Base-by-base conservation (phyloP, 2,888 invertebrate species). In the Drosophila kokeensis region DNA sequence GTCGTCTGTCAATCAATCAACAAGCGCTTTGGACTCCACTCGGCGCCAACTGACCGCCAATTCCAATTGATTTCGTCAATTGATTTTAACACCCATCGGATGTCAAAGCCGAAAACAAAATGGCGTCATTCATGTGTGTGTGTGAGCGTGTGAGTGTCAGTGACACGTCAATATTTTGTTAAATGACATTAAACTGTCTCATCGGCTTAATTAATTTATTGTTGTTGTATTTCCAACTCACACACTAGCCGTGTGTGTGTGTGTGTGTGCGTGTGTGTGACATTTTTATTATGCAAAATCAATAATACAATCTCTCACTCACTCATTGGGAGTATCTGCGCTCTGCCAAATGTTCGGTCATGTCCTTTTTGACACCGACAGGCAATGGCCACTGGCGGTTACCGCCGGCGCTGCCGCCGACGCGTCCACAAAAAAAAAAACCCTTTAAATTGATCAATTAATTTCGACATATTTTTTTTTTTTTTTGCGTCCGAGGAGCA, bases 121-220 rank as follows among this genome's bases (percentile, higher is more conserved):
- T 85, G 85, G 85, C 85, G 88, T 70, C 75, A 71, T 63, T 67
- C 67, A 69, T 68, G 53, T 30, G 38, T 36, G 34, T 40, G 55
- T 63, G 73, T 68, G 42, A 57, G 62, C 66, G 55, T 34, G 34
- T 52, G 38, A 42, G 57, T 66, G 42, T 90, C 90, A 89, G 82
- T 82, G 89, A 79, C 83, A 87, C 90, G 90, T 92, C 92, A 92
- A 92, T 92, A 92, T 92, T 90, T 92, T 92, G 92, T 92, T 92
- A 92, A 92, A 92, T 91, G 91, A 91, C 91, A 92, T 92, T 92
- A 92, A 93, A 91, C 89, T 92, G 91, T 92, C 92, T 92, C 92
- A 93, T 92, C 92, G 92, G 87, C 92, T 92, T 93, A 92, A 92
- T 92, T 92, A 92, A 92, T 92, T 92, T 93, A 92, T 93, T 92